phyloP scores from a whole-genome alignment of 2,888 invertebrate genomes.

The Monochamus alternatus region DNA sequence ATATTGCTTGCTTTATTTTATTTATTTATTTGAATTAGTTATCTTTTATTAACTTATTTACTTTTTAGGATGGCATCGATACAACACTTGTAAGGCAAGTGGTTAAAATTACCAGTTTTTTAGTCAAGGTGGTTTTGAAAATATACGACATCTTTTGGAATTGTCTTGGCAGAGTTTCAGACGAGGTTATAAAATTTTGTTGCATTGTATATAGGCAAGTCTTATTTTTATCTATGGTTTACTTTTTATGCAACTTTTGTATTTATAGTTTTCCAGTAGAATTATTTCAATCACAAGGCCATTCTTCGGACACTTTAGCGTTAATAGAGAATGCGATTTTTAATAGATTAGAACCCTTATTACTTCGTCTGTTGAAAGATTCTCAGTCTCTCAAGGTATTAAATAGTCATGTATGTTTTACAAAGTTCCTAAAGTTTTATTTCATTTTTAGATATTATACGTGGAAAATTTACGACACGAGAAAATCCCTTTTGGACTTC shows the following conservation, averaged over 20 bases:
- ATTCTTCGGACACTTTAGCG: constrained; percentile 27
- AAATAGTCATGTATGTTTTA: background rate
- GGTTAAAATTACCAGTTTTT: constrained; percentile 72
- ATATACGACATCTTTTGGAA: constrained; percentile 68
- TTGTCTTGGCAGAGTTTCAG: constrained; percentile 38
- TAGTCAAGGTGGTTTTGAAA: constrained; percentile 72
- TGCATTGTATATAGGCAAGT: constrained; percentile 51
- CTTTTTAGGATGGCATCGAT: constrained; percentile 68
- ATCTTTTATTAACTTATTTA: background rate
- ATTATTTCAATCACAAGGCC: constrained; percentile 20
- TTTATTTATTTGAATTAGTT: too few species aligned
- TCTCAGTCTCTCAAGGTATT: constrained; percentile 35
- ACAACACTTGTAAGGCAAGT: constrained; percentile 69
- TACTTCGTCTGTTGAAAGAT: constrained; percentile 37
- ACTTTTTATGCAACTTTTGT: constrained; percentile 32
- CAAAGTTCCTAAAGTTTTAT: background rate
- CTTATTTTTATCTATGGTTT: constrained; percentile 34
- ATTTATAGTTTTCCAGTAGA: constrained; percentile 43
- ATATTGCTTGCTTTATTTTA: too few species aligned
- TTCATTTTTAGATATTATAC: constrained; percentile 32
- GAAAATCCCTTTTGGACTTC: constrained; percentile 34
- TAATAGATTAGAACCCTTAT: constrained; percentile 36
- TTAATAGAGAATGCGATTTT: constrained; percentile 35
- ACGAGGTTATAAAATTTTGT: constrained; percentile 50
- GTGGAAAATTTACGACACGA: background rate